These are phyloP conservation scores for Adoxophyes honmai DNA, from an alignment of 1,140 invertebrate genomes.

Conservation along the genomic window DNA sequence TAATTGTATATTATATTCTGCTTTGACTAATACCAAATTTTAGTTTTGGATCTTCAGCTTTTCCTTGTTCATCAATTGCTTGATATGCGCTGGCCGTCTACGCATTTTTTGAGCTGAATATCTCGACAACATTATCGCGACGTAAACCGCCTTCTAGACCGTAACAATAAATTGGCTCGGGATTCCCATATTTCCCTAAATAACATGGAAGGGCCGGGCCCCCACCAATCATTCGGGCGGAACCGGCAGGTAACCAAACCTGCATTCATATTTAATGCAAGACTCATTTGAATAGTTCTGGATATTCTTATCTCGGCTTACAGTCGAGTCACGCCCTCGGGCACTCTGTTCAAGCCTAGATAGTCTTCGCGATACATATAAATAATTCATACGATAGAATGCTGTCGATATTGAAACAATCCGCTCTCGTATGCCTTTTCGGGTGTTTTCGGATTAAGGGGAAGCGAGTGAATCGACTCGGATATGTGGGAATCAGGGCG, in stretches of 20 bases:
- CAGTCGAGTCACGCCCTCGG: conserved; percentile 26
- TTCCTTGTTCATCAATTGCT: too few relatives aligned
- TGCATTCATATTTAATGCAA: conserved; percentile 14
- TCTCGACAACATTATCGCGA: too few relatives aligned
- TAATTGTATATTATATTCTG: too few relatives aligned
- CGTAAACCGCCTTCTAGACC: too few relatives aligned
- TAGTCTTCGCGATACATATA: conserved; percentile 28
- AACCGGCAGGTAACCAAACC: conserved; percentile 4
- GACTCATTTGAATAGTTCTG: conserved; percentile 14
- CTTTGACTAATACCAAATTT: too few relatives aligned
- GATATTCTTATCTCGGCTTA: conserved; percentile 9
- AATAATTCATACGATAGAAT: conserved; percentile 42
- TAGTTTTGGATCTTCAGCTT: too few relatives aligned
- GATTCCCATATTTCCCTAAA: neutral
- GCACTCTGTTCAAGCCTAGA: conserved; percentile 13
- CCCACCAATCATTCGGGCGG: neutral
- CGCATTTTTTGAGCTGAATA: too few relatives aligned
- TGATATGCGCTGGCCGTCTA: too few relatives aligned
- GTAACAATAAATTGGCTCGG: neutral
- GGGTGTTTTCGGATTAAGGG: conserved; percentile 23
- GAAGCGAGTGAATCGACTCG: conserved; percentile 14
- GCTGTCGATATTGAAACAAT: conserved; percentile 44
- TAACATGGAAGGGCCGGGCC: neutral
- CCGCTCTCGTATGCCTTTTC: conserved; percentile 29
- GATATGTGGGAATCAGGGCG: conserved; percentile 24